Percentiles rank a stretch among this genome's conserved stretches.
Conservation (phyloP, 2,113 vertebrate genomes). For the Vulpes ferrilata region DNA sequence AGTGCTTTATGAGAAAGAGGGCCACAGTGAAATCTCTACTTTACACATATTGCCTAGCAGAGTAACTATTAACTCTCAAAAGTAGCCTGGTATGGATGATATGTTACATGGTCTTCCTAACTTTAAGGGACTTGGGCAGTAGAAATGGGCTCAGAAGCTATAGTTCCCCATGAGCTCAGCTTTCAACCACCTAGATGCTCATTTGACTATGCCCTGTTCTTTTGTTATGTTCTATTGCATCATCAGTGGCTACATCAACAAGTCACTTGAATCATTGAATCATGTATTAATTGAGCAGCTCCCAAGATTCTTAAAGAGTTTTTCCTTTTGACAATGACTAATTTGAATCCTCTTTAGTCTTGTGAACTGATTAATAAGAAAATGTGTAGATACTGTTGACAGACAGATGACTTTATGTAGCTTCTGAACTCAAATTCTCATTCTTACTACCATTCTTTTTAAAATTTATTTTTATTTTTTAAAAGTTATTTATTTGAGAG, state of each 20-base stretch:
- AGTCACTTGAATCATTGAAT: background rate
- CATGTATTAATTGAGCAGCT: background rate
- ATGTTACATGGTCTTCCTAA: background rate
- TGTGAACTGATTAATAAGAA: conserved; percentile 16
- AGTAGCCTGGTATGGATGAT: background rate
- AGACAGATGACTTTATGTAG: conserved; percentile 15
- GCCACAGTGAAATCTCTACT: background rate
- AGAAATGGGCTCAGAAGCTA: background rate
- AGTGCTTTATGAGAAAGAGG: background rate
- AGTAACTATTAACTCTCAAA: conserved; percentile 27
- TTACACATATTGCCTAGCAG: background rate
- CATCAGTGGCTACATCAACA: background rate
- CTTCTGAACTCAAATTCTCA: conserved; percentile 13
- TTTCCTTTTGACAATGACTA: background rate
- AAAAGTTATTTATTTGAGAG: background rate
- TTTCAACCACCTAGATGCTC: background rate
- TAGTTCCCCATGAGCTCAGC: background rate
- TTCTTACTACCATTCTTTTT: conserved; percentile 20
- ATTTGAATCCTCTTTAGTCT: conserved; percentile 26
- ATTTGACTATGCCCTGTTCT: background rate
- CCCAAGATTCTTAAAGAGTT: background rate
- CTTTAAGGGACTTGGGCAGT: background rate
- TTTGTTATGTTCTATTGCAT: background rate
- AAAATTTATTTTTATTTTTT: background rate
- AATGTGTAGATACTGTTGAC: background rate